Evolutionary conservation across 2,888 invertebrate genomes (phyloP), one percentile per base, ranked within the genome.

Genomic region (Chrysolina americana): DNA sequence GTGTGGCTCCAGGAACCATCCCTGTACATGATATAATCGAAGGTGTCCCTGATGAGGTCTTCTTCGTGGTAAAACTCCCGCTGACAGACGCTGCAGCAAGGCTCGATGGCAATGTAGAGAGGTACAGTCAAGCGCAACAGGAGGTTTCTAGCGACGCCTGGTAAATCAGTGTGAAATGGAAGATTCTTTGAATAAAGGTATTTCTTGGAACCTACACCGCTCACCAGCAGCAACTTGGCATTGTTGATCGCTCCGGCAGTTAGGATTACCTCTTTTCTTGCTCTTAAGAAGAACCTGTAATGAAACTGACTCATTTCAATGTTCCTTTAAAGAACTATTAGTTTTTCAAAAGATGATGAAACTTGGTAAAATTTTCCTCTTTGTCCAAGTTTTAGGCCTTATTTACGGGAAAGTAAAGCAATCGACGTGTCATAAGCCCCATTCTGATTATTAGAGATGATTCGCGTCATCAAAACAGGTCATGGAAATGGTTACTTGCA

Each of bases 231-330:
- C 10, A 93, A 82, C 83, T 93, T 92, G 0, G 92, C 91, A 21
- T 91, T 90, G 83, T 93, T 93, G 79, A 93, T 90, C 3, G 92
- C 89, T 1, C 93, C 93, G 8, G 79, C 77, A n/a, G 91, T 88
- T 28, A 93, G 81, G 72, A 93, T 91, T 0, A 93, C 88, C 78
- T 91, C 91, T 78, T 90, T 90, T 53, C 88, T 87, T 2, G 90
- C 91, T 48, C 76, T 76, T 0, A 83, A 41, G 41, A 81, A 81
- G 2, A 81, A 59, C 53, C 53, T 53, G 13, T 21, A 53, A 53
- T 19, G 2, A 19, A 0, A 48, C 10, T 48, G 4, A 48, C 36
- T 36, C 8, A 36, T 36, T 36, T 8, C 36, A 36, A 36, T 36
- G 36, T 8, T 36, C 36, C 8, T 6, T 36, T 36, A 8, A 36